Conservation (phyloP, 2,888 invertebrate genomes). For the Podotricha telesiphe region DNA sequence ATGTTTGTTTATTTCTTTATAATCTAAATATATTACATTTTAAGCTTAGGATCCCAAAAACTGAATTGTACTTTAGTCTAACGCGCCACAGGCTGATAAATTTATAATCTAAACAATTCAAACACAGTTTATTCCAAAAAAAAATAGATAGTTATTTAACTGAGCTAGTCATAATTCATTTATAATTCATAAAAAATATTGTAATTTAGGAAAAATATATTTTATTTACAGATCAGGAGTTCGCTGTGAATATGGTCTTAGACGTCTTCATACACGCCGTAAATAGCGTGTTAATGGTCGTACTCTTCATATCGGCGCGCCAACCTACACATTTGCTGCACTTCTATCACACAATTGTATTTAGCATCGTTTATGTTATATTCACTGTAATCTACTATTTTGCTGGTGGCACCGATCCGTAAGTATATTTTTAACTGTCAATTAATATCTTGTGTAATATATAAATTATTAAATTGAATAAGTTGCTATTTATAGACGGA, state of each 20-base stretch:
- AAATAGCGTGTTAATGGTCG: slow-evolving; percentile 89
- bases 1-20: too few relatives aligned
- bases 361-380: slow-evolving; percentile 85
- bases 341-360: slow-evolving; percentile 84
- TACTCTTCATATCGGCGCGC: slow-evolving; percentile 87
- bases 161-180: neutral
- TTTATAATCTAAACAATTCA: too few relatives aligned
- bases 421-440: slow-evolving; percentile 54
- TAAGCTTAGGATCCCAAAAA: too few relatives aligned
- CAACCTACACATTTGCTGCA: slow-evolving; percentile 86
- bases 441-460: too few relatives aligned
- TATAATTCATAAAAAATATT: neutral
- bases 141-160: too few relatives aligned
- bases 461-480: too few relatives aligned
- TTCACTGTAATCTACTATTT: slow-evolving; percentile 88
- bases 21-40: too few relatives aligned
- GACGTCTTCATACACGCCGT: slow-evolving; percentile 79
- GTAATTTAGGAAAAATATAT: neutral
- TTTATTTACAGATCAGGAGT: slow-evolving; percentile 47
- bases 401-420: slow-evolving; percentile 88
- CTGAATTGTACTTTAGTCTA: too few relatives aligned
- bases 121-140: too few relatives aligned
- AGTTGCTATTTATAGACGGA: neutral
- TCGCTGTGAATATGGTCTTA: slow-evolving; percentile 55
- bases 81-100: too few relatives aligned